Evolutionary conservation across 2,888 invertebrate genomes (phyloP), one percentile per base, ranked within the genome.

Genomic region (Neoascia interrupta): DNA sequence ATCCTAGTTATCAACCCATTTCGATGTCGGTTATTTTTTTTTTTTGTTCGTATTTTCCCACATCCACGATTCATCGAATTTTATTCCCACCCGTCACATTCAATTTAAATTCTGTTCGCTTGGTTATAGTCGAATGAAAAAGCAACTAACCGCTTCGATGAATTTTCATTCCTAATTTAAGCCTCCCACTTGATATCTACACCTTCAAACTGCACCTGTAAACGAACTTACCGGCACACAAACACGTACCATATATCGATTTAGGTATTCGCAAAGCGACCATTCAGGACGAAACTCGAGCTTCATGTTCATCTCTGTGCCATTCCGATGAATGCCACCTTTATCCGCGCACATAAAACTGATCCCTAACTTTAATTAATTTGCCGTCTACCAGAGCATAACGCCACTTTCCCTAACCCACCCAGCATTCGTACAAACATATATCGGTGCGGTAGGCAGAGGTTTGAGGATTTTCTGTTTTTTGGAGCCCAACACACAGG

Each of bases 101-200:
- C 76, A 76, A 76, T 76, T 76, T 54, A 64, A 76, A 76, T 76
- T 76, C 72, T 64, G 64, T 72, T 76, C 76, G 64, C 49, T 72
- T 60, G 64, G 76, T 76, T 76, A 72, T 72, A 72, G 76, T 72
- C 72, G 76, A 76, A 76, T 72, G 72, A 58, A 34, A 66, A 76
- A 72, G 72, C 76, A 76, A 72, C 76, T 76, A 76, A 72, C 76
- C 76, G 76, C 76, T 76, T 21, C 76, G 53, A 47, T 76, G 72
- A 64, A 41, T 76, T 60, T 54, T 53, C 70, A 53, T 63, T 53
- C 70, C 64, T 76, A 70, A 53, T 72, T 72, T 63, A 41, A 68
- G 18, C 31, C 36, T 19, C 41, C 23, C 37, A 39, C 45, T 39
- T 34, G 16, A 45, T 36, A 39, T 76, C 45, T 47, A 26, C 51